Evolutionary conservation across 2,113 vertebrate genomes (phyloP).

Genomic region (Psettodes erumei): DNA sequence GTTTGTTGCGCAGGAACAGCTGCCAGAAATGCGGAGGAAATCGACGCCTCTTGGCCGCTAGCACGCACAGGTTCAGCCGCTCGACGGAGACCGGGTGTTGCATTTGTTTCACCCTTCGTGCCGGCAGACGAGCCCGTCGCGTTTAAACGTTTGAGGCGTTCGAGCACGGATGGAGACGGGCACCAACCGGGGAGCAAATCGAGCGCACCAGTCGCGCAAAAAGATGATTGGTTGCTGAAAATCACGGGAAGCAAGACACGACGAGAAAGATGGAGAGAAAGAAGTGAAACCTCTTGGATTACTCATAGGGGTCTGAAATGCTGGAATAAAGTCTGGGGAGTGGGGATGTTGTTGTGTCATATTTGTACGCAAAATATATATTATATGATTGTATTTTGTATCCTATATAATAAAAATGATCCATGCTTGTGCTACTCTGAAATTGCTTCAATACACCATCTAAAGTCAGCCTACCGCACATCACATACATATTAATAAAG

Average conservation of each 20-base stretch:
- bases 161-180: accelerated
- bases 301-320: not conserved
- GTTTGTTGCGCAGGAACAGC: not conserved
- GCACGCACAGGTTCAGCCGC: not conserved
- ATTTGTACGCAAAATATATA: not conserved
- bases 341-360: accelerated
- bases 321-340: not conserved
- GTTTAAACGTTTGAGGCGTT: accelerated
- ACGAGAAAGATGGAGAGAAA: not conserved
- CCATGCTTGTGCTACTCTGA: not conserved
- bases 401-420: not conserved
- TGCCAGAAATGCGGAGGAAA: slow-evolving; percentile 8
- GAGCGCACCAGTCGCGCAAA: slow-evolving; percentile 56
- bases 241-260: slow-evolving; percentile 34
- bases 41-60: not conserved
- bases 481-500: not conserved
- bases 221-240: slow-evolving; percentile 61
- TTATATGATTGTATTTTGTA: too few species aligned
- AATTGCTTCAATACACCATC: slow-evolving; percentile 19
- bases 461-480: not conserved
- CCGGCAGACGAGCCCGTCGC: not conserved
- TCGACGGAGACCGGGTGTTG: slow-evolving; percentile 11
- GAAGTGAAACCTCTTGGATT: not conserved
- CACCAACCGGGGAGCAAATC: not conserved
- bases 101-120: not conserved